These are phyloP conservation scores for Cerastis leucographa DNA, from an alignment of 2,888 invertebrate genomes.

Conservation along the genomic window DNA sequence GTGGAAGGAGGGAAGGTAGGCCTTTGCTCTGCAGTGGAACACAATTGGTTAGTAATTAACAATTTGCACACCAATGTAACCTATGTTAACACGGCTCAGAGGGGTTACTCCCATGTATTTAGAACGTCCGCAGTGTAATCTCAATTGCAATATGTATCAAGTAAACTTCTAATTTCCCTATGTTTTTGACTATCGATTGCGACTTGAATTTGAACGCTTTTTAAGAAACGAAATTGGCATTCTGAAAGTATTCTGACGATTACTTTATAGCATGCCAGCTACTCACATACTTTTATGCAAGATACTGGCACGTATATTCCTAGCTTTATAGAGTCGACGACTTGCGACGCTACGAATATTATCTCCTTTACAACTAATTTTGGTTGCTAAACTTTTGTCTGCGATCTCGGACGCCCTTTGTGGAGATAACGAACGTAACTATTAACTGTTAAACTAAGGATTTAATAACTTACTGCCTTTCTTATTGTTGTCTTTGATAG, in stretches of 20 bases:
- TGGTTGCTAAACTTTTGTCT: slow-evolving; percentile 70
- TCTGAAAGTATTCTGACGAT: neutral
- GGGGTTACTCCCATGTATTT: too few relatives aligned
- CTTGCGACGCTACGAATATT: slow-evolving; percentile 61
- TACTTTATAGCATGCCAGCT: neutral
- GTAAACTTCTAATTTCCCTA: neutral
- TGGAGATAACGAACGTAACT: slow-evolving; percentile 55
- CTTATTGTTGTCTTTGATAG: slow-evolving; percentile 52
- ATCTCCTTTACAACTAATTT: slow-evolving; percentile 74
- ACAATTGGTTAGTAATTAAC: neutral
- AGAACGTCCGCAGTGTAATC: neutral
- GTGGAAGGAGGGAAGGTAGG: neutral
- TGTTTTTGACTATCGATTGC: neutral
- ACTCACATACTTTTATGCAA: neutral
- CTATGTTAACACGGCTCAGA: neutral
- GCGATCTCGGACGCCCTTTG: slow-evolving; percentile 67
- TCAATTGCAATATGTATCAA: neutral
- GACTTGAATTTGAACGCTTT: too few relatives aligned
- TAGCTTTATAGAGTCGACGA: slow-evolving; percentile 11
- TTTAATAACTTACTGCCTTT: slow-evolving; percentile 55
- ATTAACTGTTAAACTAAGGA: slow-evolving; percentile 54
- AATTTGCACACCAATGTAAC: neutral
- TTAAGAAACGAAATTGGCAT: neutral
- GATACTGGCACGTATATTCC: neutral
- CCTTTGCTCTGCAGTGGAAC: neutral